A percentile compares a stretch with the other conserved stretches of the same genome.
Evolutionary conservation across 2,113 vertebrate species (phyloP).

Genomic region (Ochotona princeps): DNA sequence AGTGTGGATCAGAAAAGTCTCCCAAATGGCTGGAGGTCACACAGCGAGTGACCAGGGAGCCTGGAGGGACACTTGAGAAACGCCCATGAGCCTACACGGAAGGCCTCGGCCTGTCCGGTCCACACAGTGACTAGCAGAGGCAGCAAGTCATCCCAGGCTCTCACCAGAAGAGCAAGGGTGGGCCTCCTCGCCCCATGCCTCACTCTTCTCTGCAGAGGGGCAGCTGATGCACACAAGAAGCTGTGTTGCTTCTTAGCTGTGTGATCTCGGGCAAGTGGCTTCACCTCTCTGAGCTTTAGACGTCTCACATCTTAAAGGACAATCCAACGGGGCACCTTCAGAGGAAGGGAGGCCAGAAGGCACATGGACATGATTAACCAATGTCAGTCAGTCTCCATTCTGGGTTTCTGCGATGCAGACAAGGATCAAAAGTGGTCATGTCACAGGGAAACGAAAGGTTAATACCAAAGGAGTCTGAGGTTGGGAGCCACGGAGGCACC

Average conservation of each 20-base stretch:
- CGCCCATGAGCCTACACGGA: too few species aligned
- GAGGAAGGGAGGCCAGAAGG: neutral
- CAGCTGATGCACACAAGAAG: neutral
- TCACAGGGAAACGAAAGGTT: neutral
- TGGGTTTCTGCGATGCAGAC: neutral
- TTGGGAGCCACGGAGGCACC: too few species aligned
- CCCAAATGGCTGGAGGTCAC: neutral
- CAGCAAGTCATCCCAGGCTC: too few species aligned
- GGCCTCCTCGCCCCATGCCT: neutral
- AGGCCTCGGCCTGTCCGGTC: too few species aligned
- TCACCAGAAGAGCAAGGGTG: too few species aligned
- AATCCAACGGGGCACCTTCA: neutral
- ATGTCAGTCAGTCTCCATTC: neutral
- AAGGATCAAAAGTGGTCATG: neutral
- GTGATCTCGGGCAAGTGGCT: neutral
- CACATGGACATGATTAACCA: neutral
- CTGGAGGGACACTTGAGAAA: too few species aligned
- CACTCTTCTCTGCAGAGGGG: neutral
- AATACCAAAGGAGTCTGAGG: neutral
- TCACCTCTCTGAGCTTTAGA: conserved; percentile 35
- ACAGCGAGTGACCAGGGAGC: neutral
- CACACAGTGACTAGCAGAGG: too few species aligned
- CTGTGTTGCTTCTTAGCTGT: neutral
- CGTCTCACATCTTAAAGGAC: neutral
- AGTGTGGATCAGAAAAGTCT: neutral